Percentiles rank a stretch among this genome's conserved stretches.
Conservation (phyloP, 2,888 invertebrate genomes). For the Sisyra nigra region DNA sequence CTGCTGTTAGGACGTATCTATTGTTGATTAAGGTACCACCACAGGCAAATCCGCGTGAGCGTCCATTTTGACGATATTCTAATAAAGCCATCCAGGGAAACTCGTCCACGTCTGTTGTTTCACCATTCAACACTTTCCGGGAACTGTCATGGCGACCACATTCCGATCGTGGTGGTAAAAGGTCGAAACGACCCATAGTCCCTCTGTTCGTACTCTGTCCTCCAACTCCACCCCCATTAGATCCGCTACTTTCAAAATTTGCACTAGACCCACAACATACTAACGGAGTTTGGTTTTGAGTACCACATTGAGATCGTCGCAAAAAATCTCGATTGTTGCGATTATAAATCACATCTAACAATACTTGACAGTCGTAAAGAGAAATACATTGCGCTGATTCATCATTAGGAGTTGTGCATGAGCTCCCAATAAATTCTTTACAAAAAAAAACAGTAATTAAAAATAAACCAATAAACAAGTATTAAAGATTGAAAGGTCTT, state of each 20-base stretch:
- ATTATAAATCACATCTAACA: constrained; percentile 25
- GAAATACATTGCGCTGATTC: constrained; percentile 29
- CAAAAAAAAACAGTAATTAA: background rate
- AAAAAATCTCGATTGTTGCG: constrained; percentile 24
- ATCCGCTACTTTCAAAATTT: background rate
- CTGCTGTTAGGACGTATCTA: constrained; percentile 36
- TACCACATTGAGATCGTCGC: constrained; percentile 36
- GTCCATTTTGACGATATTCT: constrained; percentile 25
- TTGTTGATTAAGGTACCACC: constrained; percentile 35
- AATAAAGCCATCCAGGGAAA: constrained; percentile 37
- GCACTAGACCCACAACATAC: constrained; percentile 33
- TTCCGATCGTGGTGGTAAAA: background rate
- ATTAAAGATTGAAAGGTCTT: no score
- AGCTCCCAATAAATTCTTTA: background rate
- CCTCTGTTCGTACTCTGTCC: background rate
- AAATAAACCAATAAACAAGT: background rate
- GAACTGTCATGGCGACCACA: constrained; percentile 20
- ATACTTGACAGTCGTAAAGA: constrained; percentile 29
- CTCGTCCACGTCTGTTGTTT: constrained; percentile 30
- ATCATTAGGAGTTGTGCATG: constrained; percentile 31
- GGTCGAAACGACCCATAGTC: background rate
- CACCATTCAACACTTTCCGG: constrained; percentile 24
- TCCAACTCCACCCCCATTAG: background rate
- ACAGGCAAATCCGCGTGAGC: constrained; percentile 22
- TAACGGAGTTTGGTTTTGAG: constrained; percentile 27